Evolutionary conservation across 2,888 invertebrate species (phyloP), one percentile per base, ranked within the genome.

Genomic region (Dusona sp.): DNA sequence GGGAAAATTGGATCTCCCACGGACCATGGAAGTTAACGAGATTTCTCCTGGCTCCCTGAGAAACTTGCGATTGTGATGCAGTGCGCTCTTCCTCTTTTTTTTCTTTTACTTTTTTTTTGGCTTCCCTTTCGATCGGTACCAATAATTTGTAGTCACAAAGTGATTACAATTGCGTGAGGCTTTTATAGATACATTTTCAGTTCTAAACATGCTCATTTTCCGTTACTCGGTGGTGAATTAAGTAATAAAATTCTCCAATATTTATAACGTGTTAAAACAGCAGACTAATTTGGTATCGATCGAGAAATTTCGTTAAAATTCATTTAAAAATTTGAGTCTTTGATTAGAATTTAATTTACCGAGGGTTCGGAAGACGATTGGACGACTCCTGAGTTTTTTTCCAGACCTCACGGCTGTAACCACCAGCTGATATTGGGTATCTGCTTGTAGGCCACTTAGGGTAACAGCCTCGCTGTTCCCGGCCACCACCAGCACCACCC

Each of bases 401-500:
- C 98, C 97, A 90, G 96, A 96, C 95, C 97, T 97, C 88, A 98
- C 96, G 80, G 98, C 98, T 86, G 98, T 97, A 77, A 98, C 98
- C 3, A 97, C 97, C 87, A 98, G 96, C 91, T 98, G 98, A 94
- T 98, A 98, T 95, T 98, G 98, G 36, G 98, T 98, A 94, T 98
- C 97, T 33, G 98, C 97, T 93, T 97, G 96, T 88, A 98, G 95
- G 70, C 97, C 97, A 93, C 96, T 97, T 93, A 98, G 95, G 89
- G 97, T 97, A 90, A 98, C 97, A 88, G 97, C 97, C 94, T 97
- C 98, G 88, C 97, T 97, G 95, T 97, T 98, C 90, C 98, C 98
- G 91, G 98, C 98, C 94, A 98, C 98, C 94, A 97, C 97, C 95
- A 97, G 96, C 95, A 98, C 98, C 96, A 98, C 97, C 96, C 98